Evolutionary conservation across 2,888 invertebrate species (phyloP).

Genomic region (Dryomyza anilis): DNA sequence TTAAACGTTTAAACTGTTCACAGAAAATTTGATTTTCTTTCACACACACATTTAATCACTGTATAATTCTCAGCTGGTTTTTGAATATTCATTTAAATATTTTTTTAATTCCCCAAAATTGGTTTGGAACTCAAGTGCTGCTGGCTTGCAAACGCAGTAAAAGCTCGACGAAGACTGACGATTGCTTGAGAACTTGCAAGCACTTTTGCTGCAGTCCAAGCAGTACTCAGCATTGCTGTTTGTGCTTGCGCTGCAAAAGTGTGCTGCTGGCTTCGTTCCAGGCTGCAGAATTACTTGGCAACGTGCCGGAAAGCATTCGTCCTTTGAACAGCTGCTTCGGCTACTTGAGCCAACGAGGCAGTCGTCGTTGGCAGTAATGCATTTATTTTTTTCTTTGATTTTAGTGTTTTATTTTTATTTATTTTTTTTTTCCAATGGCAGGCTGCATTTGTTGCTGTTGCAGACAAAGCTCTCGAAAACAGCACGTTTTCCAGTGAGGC

Average conservation of each 20-base stretch:
- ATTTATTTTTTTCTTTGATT: background rate
- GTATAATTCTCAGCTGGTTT: conserved; percentile 18
- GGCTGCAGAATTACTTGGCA: conserved; percentile 20
- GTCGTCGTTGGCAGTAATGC: background rate
- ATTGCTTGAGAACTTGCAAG: too few relatives aligned
- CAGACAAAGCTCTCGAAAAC: background rate
- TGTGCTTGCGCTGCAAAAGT: background rate
- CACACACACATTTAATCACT: conserved; percentile 8
- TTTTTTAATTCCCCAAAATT: too few relatives aligned
- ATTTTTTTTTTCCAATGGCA: conserved; percentile 15
- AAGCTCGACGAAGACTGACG: conserved; percentile 62
- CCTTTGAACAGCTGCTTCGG: conserved; percentile 13
- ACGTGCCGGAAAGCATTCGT: conserved; percentile 10
- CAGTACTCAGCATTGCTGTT: conserved; percentile 4
- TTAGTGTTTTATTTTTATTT: conserved; percentile 19
- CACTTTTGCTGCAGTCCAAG: too few relatives aligned
- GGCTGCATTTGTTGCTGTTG: background rate
- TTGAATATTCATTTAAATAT: conserved; percentile 6
- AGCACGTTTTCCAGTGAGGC: background rate
- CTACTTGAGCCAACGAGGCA: too few relatives aligned
- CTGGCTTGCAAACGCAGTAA: conserved; percentile 52
- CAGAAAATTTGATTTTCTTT: too few relatives aligned
- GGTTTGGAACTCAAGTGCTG: conserved; percentile 13
- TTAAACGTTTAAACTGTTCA: background rate
- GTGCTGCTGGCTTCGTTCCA: conserved; percentile 2